A percentile compares a stretch with the other conserved stretches of the same genome.
Evolutionary conservation across 1,140 invertebrate species (phyloP).

Genomic region (Diorhabda sublineata): DNA sequence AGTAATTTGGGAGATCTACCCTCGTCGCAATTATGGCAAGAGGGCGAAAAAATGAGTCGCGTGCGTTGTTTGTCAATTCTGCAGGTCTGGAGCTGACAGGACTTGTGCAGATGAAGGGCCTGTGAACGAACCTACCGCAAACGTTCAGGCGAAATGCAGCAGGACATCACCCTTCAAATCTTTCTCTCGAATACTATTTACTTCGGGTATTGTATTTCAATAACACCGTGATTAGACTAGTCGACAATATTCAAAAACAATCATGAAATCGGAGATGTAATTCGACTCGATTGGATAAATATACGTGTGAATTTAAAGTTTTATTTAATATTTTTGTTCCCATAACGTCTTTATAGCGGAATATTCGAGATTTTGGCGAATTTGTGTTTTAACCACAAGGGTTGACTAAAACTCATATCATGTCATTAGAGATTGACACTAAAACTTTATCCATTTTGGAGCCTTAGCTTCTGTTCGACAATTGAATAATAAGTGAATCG

Average conservation of each 20-base stretch:
- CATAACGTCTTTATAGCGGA: too few relatives aligned
- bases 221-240: neutral
- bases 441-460: too few relatives aligned
- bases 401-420: too few relatives aligned
- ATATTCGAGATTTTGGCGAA: too few relatives aligned
- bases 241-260: neutral
- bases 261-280: too few relatives aligned
- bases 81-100: neutral
- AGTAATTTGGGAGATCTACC: neutral
- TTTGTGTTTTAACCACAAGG: too few relatives aligned
- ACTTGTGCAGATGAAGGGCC: conserved; percentile 1
- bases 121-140: neutral
- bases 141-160: neutral
- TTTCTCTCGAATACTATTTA: neutral
- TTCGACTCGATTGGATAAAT: too few relatives aligned
- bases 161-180: neutral
- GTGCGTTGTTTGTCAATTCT: conserved; percentile 1
- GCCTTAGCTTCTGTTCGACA: too few relatives aligned
- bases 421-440: too few relatives aligned
- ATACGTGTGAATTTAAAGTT: too few relatives aligned
- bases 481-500: too few relatives aligned
- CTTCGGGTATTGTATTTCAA: neutral
- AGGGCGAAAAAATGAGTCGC: conserved; percentile 1
- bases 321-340: too few relatives aligned
- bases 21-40: neutral